Conservation (phyloP, 2,113 vertebrate species). For the Puntigrus tetrazona region DNA sequence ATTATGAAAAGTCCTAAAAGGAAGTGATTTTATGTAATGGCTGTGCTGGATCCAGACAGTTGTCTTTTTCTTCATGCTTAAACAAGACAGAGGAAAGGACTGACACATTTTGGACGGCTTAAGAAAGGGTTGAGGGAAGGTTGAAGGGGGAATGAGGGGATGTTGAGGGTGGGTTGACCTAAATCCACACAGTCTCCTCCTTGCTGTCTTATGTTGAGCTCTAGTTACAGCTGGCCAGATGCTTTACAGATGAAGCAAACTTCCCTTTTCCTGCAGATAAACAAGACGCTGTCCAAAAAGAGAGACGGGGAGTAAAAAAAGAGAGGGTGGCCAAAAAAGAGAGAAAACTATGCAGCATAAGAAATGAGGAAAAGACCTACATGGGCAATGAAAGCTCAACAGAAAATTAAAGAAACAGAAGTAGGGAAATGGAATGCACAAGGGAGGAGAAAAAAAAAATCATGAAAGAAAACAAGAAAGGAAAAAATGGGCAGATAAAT, state of each 20-base stretch:
- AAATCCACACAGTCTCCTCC: constrained; percentile 53
- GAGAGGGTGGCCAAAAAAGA: not conserved
- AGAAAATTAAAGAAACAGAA: constrained; percentile 10
- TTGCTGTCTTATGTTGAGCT: constrained; percentile 25
- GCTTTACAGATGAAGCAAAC: constrained; percentile 56
- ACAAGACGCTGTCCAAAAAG: constrained; percentile 24
- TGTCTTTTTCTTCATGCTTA: not conserved
- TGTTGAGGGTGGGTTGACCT: constrained; percentile 55
- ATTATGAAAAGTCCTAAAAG: not conserved
- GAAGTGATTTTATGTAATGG: constrained; percentile 18
- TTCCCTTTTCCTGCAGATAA: constrained; percentile 45
- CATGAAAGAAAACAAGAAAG: not conserved
- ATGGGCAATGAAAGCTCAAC: constrained; percentile 44
- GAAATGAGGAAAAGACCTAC: not conserved
- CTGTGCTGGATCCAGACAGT: constrained; percentile 53
- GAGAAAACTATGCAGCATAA: not conserved
- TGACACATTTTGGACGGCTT: constrained; percentile 10
- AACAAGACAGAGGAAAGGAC: constrained; percentile 47
- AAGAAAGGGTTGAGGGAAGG: not conserved
- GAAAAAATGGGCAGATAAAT: not conserved
- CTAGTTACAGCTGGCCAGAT: constrained; percentile 52
- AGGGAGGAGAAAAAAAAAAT: not conserved
- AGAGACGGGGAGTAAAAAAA: not conserved
- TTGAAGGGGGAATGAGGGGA: constrained; percentile 9
- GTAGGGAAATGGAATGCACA: not conserved